A percentile compares a stretch with the other conserved stretches of the same genome.
These are phyloP conservation scores for Teinopalpus imperialis DNA, from an alignment of 2,888 invertebrate species.

Conservation along the genomic window DNA sequence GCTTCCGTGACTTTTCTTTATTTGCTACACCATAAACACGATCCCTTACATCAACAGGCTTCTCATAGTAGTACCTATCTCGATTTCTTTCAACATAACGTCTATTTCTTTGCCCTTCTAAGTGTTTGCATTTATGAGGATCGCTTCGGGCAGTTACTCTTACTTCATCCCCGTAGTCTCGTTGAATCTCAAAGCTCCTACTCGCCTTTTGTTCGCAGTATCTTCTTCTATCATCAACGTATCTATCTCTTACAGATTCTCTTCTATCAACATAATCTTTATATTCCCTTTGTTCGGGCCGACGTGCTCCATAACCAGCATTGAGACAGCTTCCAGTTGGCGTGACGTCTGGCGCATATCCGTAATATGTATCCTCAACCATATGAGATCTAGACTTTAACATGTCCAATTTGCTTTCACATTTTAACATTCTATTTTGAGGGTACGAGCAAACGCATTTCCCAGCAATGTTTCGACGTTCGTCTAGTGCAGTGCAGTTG, in stretches of 20 bases:
- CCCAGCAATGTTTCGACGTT: conserved; percentile 29
- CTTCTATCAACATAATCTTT: conserved; percentile 45
- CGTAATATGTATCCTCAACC: conserved; percentile 42
- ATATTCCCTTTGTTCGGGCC: conserved; percentile 38
- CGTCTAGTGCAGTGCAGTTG: conserved; percentile 33
- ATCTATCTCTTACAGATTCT: conserved; percentile 35
- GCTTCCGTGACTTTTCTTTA: conserved; percentile 46
- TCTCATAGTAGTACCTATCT: conserved; percentile 32
- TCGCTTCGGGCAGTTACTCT: conserved; percentile 56
- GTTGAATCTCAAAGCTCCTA: conserved; percentile 59
- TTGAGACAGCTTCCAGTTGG: conserved; percentile 47
- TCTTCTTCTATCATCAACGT: conserved; percentile 49
- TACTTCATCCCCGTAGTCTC: conserved; percentile 53
- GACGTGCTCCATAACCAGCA: conserved; percentile 38
- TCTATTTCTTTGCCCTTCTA: conserved; percentile 39
- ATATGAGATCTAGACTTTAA: conserved; percentile 39
- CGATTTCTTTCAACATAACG: conserved; percentile 40
- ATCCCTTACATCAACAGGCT: conserved; percentile 34
- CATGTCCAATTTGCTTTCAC: conserved; percentile 52
- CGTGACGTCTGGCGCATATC: conserved; percentile 42
- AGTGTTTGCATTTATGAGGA: conserved; percentile 45
- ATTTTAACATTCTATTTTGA: conserved; percentile 36
- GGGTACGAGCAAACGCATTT: conserved; percentile 43
- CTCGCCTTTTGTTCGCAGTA: conserved; percentile 58
- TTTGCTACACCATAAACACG: conserved; percentile 32